Percentiles rank a stretch among this genome's conserved stretches.
phyloP scores from a whole-genome alignment of 2,797 vertebrate genomes.

The Aviceda leuphotes region DNA sequence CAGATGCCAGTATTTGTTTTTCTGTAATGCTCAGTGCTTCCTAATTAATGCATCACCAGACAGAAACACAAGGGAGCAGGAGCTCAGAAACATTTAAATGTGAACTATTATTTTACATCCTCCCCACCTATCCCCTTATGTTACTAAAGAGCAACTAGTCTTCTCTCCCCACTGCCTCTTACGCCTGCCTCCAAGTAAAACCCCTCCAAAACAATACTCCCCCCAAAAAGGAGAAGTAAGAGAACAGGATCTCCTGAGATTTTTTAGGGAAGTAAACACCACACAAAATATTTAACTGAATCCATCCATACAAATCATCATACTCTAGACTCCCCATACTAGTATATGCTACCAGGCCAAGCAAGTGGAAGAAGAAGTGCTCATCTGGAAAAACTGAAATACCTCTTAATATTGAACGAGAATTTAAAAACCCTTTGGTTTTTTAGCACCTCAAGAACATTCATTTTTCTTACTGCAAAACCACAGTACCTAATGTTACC shows the following conservation, averaged over 20 bases:
- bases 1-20: slow-evolving; percentile 58
- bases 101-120: not conserved
- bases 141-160: not conserved
- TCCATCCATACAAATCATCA: not conserved
- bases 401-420: not conserved
- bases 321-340: not conserved
- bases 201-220: not conserved
- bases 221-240: not conserved
- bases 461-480: not conserved
- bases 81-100: slow-evolving; percentile 30
- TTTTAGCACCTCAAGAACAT: not conserved
- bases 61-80: not conserved
- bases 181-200: not conserved
- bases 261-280: not conserved
- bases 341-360: not conserved
- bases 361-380: not conserved
- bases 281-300: not conserved
- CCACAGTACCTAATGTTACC: not conserved
- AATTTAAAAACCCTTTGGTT: not conserved
- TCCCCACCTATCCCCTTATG: not conserved
- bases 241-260: not conserved
- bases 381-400: not conserved
- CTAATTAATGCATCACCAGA: slow-evolving; percentile 20
- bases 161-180: not conserved
- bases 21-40: not conserved